Evolutionary conservation across 2,888 invertebrate genomes (phyloP).

Genomic region (Deilephila elpenor): DNA sequence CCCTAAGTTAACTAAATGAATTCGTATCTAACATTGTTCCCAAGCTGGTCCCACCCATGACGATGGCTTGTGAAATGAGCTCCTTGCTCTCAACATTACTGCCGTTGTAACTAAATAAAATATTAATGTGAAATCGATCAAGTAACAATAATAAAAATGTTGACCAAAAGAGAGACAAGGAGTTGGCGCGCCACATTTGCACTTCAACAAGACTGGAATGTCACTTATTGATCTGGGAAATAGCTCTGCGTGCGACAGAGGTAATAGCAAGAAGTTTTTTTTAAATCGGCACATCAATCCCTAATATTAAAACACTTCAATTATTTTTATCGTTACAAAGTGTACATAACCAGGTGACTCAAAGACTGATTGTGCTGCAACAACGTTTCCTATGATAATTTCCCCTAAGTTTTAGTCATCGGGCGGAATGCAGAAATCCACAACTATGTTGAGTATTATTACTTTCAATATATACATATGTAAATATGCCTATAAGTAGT

Average conservation of each 20-base stretch:
- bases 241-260: conserved; percentile 64
- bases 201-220: conserved; percentile 84
- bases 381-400: conserved; percentile 73
- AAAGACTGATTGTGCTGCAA: conserved; percentile 62
- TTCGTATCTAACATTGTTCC: conserved; percentile 83
- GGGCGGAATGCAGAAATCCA: conserved; percentile 86
- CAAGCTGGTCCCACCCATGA: conserved; percentile 85
- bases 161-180: conserved; percentile 50
- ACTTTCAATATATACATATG: conserved; percentile 83
- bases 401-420: conserved; percentile 83
- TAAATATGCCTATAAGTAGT: conserved; percentile 75
- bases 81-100: conserved; percentile 51
- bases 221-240: conserved; percentile 79
- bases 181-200: conserved; percentile 62
- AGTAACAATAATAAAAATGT: conserved; percentile 34
- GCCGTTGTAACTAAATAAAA: conserved; percentile 41
- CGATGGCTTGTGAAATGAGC: conserved; percentile 79
- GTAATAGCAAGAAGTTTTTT: conserved; percentile 54
- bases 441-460: conserved; percentile 84
- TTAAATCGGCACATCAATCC: conserved; percentile 60
- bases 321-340: conserved; percentile 53
- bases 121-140: conserved; percentile 36
- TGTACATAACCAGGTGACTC: conserved; percentile 65
- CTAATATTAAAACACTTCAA: conserved; percentile 40
- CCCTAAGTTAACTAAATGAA: conserved; percentile 77